These are phyloP conservation scores for Melopsittacus undulatus DNA, from an alignment of 2,797 vertebrate genomes.

Conservation along the genomic window DNA sequence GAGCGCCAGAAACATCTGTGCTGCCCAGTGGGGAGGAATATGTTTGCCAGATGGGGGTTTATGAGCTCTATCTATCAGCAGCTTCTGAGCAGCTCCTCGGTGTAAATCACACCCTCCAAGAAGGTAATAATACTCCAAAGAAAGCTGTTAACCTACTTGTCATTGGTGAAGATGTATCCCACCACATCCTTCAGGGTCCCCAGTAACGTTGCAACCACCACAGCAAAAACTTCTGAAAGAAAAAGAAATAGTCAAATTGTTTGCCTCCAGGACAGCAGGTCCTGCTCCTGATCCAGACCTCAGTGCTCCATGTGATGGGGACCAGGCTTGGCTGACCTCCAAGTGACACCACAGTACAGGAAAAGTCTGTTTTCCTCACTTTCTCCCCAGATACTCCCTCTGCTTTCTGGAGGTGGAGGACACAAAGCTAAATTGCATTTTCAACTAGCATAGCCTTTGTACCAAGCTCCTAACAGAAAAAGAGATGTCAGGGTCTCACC, in stretches of 20 bases:
- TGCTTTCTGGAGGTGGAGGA: neutral
- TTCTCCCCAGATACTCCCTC: neutral
- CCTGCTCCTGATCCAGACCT: neutral
- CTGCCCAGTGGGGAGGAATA: neutral
- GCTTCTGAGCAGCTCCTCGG: neutral
- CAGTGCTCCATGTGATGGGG: neutral
- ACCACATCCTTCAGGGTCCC: constrained; percentile 62
- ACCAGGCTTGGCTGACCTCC: neutral
- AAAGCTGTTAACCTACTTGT: constrained; percentile 67
- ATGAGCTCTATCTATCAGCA: neutral
- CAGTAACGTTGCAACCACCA: constrained; percentile 62
- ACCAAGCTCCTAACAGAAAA: neutral
- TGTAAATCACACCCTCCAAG: neutral
- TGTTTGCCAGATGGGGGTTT: neutral
- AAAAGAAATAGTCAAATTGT: neutral
- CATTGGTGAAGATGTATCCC: constrained; percentile 75
- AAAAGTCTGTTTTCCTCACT: neutral
- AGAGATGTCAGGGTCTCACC: neutral
- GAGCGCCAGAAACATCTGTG: neutral
- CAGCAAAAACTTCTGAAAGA: constrained; percentile 64
- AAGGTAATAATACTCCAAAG: neutral
- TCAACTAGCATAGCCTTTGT: neutral
- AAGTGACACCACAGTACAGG: neutral
- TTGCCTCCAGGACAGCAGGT: neutral
- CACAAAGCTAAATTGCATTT: neutral